Conservation (phyloP, 2,888 invertebrate genomes). For the Andrena dorsata region DNA sequence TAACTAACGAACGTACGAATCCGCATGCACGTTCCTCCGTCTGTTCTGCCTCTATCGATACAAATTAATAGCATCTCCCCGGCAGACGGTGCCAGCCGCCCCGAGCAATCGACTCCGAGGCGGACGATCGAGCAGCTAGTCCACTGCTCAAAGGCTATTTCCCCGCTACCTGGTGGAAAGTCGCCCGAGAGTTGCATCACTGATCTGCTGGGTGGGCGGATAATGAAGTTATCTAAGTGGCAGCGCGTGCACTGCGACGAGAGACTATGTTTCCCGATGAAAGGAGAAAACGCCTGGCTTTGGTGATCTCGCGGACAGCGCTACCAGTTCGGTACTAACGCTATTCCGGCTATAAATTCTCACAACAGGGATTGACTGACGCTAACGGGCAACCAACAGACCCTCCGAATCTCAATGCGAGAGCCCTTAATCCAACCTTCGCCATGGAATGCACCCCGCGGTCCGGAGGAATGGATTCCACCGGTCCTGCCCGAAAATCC, state of each 20-base stretch:
- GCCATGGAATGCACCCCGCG: conserved; percentile 4
- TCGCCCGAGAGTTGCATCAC: not conserved
- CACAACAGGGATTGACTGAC: not conserved
- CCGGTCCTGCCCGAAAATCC: conserved; percentile 56
- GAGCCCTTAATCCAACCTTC: not conserved
- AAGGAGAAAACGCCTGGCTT: conserved; percentile 17
- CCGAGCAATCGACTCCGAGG: conserved; percentile 15
- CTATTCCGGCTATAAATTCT: not conserved
- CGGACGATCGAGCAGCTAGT: conserved; percentile 40
- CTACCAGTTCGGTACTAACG: not conserved
- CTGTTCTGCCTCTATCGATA: conserved; percentile 73
- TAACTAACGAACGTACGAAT: conserved; percentile 72
- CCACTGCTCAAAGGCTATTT: conserved; percentile 30
- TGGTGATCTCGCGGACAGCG: conserved; percentile 7
- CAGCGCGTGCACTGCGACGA: not conserved
- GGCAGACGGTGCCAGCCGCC: conserved; percentile 3
- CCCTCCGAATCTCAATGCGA: conserved; percentile 26
- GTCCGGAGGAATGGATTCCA: conserved; percentile 45
- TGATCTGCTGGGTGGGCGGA: conserved; percentile 46
- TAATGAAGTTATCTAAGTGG: conserved; percentile 46
- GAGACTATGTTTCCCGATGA: not conserved
- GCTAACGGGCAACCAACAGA: not conserved
- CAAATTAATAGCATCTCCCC: conserved; percentile 75
- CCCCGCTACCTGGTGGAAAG: conserved; percentile 24
- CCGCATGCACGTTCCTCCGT: conserved; percentile 70